Evolutionary conservation across 2,888 invertebrate genomes (phyloP).

Genomic region (Trachelus troglodyta): DNA sequence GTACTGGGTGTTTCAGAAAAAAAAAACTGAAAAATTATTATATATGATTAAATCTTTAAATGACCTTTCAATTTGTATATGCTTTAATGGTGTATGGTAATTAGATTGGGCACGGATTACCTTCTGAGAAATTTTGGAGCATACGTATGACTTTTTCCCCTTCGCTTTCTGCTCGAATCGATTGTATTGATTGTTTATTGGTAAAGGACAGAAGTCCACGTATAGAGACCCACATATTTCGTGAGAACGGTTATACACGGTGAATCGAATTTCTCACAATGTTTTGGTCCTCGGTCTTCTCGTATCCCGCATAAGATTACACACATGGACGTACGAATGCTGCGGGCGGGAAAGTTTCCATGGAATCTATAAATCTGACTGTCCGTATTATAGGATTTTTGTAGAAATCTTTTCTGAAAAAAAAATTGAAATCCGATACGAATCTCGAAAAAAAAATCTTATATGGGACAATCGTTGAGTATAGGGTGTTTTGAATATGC

Average conservation of each 20-base stretch:
- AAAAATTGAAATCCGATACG: not conserved
- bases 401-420: not conserved
- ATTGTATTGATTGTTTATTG: not conserved
- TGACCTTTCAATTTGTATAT: no score
- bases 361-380: slow-evolving; percentile 2
- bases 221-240: slow-evolving; percentile 47
- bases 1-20: slow-evolving; percentile 26
- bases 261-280: slow-evolving; percentile 42
- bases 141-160: not conserved
- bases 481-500: not conserved
- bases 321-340: slow-evolving; percentile 20
- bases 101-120: not conserved
- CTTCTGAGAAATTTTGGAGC: not conserved
- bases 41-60: no score
- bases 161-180: not conserved
- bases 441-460: not conserved
- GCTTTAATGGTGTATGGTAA: not conserved
- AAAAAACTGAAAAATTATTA: not conserved
- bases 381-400: not conserved
- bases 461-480: not conserved
- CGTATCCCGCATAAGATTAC: slow-evolving; percentile 47
- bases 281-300: slow-evolving; percentile 17
- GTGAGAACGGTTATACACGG: slow-evolving; percentile 43
- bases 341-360: slow-evolving; percentile 25
- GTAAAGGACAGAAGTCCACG: not conserved